Base-by-base conservation (phyloP, 2,113 vertebrate species). In the Siniperca knerii region DNA sequence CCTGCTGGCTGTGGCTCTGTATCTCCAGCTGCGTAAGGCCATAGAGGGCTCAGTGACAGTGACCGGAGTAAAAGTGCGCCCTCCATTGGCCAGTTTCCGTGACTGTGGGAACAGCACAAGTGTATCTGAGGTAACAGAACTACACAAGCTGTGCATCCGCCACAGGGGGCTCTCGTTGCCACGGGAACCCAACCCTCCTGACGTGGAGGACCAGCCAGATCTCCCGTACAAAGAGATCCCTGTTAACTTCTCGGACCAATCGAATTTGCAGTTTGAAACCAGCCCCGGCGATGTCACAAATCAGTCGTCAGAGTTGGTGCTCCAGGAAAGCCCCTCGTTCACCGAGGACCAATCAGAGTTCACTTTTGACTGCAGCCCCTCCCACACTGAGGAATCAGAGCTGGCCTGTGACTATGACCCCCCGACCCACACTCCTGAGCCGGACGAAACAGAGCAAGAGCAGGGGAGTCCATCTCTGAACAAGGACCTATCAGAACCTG, bases 31-130 rank as follows among this genome's bases (percentile, higher is more conserved):
- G 85, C 97, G 98, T 70, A 99, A 99, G 87, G 98, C 98, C 83
- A 99, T 99, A 0, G 98, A 99, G 86, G 98, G 98, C 81, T 99
- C 98, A 0, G 96, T 99, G 90, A 99, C 97, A 0, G 97, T 96
- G 79, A 98, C 98, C 4, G 98, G 98, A 0, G 97, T 97, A 81
- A 99, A 99, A 93, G 97, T 99, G 33, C 97, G 98, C 80, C 98
- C 98, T 0, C 98, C 98, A 0, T 93, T 99, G 35, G 98, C 98
- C 93, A 99, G 98, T 94, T 99, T 99, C 95, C 97, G 98, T 0
- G 97, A 98, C 94, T 98, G 97, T 82, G 97, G 96, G 0, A 95
- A 97, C 93, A 99, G 94, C 85, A 95, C 96, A 75, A 96, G 90
- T 0, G 97, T 99, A 75, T 96, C 97, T 0, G 98, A 99, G 89